These are phyloP conservation scores for Drosophila pectinifera DNA, from an alignment of 1,140 invertebrate species.

Conservation along the genomic window DNA sequence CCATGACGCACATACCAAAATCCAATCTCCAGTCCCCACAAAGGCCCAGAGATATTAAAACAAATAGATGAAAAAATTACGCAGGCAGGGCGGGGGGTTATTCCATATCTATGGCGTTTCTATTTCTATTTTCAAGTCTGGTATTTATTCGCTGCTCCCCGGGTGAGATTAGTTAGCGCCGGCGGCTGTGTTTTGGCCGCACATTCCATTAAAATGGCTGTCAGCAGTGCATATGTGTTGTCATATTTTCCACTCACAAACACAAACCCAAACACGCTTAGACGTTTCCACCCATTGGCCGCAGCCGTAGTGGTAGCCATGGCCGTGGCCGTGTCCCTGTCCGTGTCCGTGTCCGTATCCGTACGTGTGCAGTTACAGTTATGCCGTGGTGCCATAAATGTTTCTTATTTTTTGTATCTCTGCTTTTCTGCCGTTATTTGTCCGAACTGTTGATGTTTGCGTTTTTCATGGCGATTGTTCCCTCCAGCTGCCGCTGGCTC, in stretches of 20 bases:
- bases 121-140: conserved; percentile 45
- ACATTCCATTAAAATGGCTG: conserved; percentile 83
- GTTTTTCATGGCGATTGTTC: conserved; percentile 65
- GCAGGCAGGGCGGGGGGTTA: not conserved
- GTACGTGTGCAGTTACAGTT: conserved; percentile 70
- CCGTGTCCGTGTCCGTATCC: conserved; percentile 5
- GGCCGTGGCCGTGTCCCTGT: too few relatives aligned
- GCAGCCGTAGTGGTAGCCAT: conserved; percentile 5
- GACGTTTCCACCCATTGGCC: conserved; percentile 25
- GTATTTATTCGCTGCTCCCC: conserved; percentile 40
- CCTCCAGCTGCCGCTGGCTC: conserved; percentile 51
- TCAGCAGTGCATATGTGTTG: conserved; percentile 78
- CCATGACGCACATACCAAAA: conserved; percentile 73
- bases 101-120: conserved; percentile 30
- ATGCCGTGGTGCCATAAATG: conserved; percentile 68
- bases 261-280: conserved; percentile 13
- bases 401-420: conserved; percentile 59
- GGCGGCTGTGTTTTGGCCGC: conserved; percentile 45
- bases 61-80: conserved; percentile 57
- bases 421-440: conserved; percentile 53
- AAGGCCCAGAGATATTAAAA: conserved; percentile 55
- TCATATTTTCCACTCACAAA: conserved; percentile 64
- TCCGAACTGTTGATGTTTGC: conserved; percentile 83
- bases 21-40: conserved; percentile 40
- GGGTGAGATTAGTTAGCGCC: conserved; percentile 47